Evolutionary conservation across 1,140 invertebrate species (phyloP).

Genomic region (Rhopalosiphum padi): DNA sequence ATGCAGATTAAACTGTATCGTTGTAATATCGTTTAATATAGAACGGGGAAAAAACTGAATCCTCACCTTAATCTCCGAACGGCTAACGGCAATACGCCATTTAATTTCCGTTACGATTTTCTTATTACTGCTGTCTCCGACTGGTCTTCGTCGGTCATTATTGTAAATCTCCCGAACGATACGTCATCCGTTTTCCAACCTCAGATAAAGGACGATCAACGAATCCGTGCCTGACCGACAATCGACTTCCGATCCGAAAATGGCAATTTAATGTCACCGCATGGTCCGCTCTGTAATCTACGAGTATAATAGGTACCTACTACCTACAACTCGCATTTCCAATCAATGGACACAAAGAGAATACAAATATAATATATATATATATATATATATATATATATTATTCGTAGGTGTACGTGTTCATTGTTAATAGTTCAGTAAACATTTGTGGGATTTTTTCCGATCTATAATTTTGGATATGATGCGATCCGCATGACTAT

Average conservation of each 20-base stretch:
- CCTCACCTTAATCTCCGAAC: not conserved
- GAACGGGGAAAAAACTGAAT: not conserved
- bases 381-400: no score
- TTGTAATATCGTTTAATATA: not conserved
- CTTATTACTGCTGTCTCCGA: not conserved
- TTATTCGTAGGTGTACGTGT: not conserved
- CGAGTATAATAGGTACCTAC: not conserved
- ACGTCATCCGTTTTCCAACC: not conserved
- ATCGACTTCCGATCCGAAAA: not conserved
- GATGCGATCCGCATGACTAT: not conserved
- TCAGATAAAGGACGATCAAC: not conserved
- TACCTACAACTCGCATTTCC: not conserved
- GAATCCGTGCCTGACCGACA: not conserved
- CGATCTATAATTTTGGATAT: not conserved
- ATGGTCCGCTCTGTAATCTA: not conserved
- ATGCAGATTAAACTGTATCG: not conserved
- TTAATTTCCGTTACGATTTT: slow-evolving; percentile 12
- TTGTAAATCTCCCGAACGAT: not conserved
- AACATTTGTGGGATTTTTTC: not conserved
- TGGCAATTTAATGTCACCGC: not conserved
- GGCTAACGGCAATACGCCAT: not conserved
- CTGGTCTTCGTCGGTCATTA: not conserved
- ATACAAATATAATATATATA: not conserved
- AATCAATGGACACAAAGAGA: not conserved
- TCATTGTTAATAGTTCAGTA: not conserved